phyloP scores from a whole-genome alignment of 2,888 invertebrate species.

The Drosophila nr. perissopoda region DNA sequence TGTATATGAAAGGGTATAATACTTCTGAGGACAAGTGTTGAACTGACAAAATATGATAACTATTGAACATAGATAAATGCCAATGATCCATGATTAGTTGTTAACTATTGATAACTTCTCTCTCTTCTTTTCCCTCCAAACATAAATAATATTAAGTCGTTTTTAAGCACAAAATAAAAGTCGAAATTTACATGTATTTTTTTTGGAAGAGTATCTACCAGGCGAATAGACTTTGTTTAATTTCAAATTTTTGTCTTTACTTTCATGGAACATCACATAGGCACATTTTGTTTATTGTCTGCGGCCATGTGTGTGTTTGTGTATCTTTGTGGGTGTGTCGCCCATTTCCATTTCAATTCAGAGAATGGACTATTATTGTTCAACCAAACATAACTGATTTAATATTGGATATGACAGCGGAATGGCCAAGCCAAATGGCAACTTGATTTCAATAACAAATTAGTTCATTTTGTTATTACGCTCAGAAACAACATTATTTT shows the following conservation, averaged over 20 bases:
- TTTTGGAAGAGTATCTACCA: conserved; percentile 2
- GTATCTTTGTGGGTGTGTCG: conserved; percentile 16
- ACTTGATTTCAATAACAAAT: conserved; percentile 70
- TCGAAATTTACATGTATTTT: neutral
- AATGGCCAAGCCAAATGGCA: conserved; percentile 50
- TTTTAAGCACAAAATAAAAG: neutral
- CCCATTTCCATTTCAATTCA: conserved; percentile 4
- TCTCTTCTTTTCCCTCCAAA: neutral
- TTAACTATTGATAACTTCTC: neutral
- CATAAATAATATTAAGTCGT: neutral
- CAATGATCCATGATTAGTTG: neutral
- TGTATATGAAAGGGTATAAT: conserved; percentile 1
- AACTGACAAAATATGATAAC: neutral
- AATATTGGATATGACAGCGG: conserved; percentile 61
- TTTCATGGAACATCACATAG: conserved; percentile 54
- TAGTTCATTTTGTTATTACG: conserved; percentile 66
- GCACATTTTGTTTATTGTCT: conserved; percentile 64
- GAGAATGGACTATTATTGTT: conserved; percentile 49
- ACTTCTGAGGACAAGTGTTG: neutral
- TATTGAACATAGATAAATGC: neutral
- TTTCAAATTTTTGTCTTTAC: conserved; percentile 43
- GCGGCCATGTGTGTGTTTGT: conserved; percentile 26
- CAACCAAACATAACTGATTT: conserved; percentile 67
- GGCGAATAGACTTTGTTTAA: neutral
- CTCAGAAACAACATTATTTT: conserved; percentile 46